Evolutionary conservation across 2,888 invertebrate genomes (phyloP).

Genomic region (Brenthis hecate): DNA sequence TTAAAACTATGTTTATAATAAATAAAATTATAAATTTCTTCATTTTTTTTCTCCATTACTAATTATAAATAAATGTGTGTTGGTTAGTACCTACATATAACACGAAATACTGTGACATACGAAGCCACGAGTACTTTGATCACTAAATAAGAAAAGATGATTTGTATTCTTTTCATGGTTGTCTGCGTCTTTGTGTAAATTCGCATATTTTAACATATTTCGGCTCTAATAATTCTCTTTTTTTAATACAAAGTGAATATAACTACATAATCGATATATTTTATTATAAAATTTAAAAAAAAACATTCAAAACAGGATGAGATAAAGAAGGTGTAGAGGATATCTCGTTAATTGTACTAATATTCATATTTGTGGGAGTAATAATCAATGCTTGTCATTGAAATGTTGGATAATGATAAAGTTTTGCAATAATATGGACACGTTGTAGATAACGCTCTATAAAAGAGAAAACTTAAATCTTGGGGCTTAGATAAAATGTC

Average conservation of each 20-base stretch:
- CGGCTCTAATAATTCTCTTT: too few relatives aligned
- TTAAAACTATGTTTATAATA: too few relatives aligned
- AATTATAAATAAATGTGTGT: too few relatives aligned
- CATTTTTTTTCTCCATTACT: too few relatives aligned
- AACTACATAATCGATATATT: neutral
- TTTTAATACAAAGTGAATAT: neutral
- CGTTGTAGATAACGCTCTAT: neutral
- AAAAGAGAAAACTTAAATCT: neutral
- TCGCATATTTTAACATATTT: too few relatives aligned
- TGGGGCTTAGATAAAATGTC: neutral
- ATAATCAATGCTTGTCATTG: slow-evolving; percentile 25
- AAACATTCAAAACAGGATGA: slow-evolving; percentile 34
- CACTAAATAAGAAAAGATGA: too few relatives aligned
- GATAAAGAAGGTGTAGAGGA: slow-evolving; percentile 25
- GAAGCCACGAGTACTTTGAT: too few relatives aligned
- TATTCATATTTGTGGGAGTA: slow-evolving; percentile 15
- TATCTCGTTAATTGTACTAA: neutral
- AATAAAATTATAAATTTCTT: too few relatives aligned
- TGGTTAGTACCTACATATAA: too few relatives aligned
- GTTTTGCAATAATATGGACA: neutral
- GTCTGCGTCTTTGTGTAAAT: too few relatives aligned
- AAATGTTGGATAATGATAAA: slow-evolving; percentile 8
- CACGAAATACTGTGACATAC: too few relatives aligned
- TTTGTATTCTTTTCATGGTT: too few relatives aligned
- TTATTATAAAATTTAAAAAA: slow-evolving; percentile 1